Percentiles rank a stretch among this genome's conserved stretches.
Evolutionary conservation across 1,140 invertebrate species (phyloP).

Genomic region (Leptopilina boulardi): DNA sequence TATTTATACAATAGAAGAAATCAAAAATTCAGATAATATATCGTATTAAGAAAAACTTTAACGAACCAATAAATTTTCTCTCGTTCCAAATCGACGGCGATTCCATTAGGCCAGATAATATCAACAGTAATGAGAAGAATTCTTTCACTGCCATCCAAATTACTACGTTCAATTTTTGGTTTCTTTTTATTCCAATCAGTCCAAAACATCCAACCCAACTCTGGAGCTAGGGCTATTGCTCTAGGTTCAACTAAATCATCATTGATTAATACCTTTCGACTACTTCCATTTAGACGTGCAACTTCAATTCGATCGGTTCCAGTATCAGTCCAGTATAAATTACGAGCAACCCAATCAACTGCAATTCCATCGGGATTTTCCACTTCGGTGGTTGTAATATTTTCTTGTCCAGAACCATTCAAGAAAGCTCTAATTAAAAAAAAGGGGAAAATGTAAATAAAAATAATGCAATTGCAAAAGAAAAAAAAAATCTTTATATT

Average conservation of each 20-base stretch:
- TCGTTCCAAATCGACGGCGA: slow-evolving; percentile 90
- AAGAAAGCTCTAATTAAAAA: slow-evolving; percentile 74
- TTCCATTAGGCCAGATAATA: slow-evolving; percentile 96
- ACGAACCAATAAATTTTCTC: slow-evolving; percentile 90
- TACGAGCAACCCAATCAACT: slow-evolving; percentile 92
- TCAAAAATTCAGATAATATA: too few species aligned
- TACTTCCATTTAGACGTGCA: slow-evolving; percentile 86
- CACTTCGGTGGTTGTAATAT: slow-evolving; percentile 87
- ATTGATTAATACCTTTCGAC: slow-evolving; percentile 86
- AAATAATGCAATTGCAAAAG: background rate
- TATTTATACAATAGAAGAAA: too few species aligned
- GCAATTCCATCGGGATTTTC: slow-evolving; percentile 92
- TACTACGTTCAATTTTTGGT: slow-evolving; percentile 93
- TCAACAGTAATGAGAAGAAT: slow-evolving; percentile 86
- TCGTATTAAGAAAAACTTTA: too few species aligned
- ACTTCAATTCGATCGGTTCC: slow-evolving; percentile 93
- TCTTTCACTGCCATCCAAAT: slow-evolving; percentile 90
- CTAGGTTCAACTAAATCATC: slow-evolving; percentile 87
- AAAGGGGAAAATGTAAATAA: background rate
- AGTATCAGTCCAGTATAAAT: slow-evolving; percentile 96
- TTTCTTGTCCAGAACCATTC: slow-evolving; percentile 84
- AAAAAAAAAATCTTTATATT: slow-evolving; percentile 17
- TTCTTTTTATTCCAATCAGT: slow-evolving; percentile 95
- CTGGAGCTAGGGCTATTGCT: slow-evolving; percentile 88
- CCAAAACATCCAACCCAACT: slow-evolving; percentile 94